Percentiles rank a stretch among this genome's conserved stretches.
phyloP scores from a whole-genome alignment of 2,113 vertebrate species.

The Terrapene triunguis region DNA sequence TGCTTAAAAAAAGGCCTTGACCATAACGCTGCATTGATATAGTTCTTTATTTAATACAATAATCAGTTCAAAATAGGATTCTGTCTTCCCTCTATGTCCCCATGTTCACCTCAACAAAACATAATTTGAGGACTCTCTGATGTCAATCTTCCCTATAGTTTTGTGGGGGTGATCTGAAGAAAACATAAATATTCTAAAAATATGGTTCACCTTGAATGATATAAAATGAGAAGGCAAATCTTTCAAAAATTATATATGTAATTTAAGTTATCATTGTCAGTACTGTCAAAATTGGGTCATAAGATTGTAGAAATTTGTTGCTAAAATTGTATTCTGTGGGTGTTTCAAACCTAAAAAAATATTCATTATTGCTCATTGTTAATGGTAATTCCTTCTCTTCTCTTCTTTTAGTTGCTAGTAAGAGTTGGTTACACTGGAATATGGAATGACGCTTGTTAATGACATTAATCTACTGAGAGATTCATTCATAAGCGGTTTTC shows the following conservation, averaged over 20 bases:
- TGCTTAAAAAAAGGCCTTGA: slow-evolving; percentile 18
- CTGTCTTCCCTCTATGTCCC: slow-evolving; percentile 27
- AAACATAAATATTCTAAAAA: slow-evolving; percentile 38
- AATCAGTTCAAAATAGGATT: neutral
- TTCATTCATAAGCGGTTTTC: neutral
- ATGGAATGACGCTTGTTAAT: neutral
- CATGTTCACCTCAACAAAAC: slow-evolving; percentile 34
- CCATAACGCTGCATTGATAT: neutral
- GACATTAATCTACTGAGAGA: neutral
- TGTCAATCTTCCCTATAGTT: slow-evolving; percentile 24
- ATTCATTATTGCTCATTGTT: slow-evolving; percentile 43
- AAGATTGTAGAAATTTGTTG: slow-evolving; percentile 52
- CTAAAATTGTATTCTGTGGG: slow-evolving; percentile 54
- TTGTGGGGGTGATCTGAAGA: slow-evolving; percentile 11
- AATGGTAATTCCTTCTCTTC: slow-evolving; percentile 28
- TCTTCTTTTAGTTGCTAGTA: slow-evolving; percentile 7
- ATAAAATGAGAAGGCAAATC: slow-evolving; percentile 34
- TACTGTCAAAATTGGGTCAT: slow-evolving; percentile 64
- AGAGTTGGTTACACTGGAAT: slow-evolving; percentile 21
- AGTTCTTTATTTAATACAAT: neutral
- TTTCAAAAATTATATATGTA: slow-evolving; percentile 57
- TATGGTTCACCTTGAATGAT: slow-evolving; percentile 10
- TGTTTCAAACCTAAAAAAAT: slow-evolving; percentile 56
- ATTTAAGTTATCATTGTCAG: slow-evolving; percentile 63
- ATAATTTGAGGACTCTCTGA: slow-evolving; percentile 17